Evolutionary conservation across 2,113 vertebrate genomes (phyloP).

Genomic region (Scophthalmus maximus): DNA sequence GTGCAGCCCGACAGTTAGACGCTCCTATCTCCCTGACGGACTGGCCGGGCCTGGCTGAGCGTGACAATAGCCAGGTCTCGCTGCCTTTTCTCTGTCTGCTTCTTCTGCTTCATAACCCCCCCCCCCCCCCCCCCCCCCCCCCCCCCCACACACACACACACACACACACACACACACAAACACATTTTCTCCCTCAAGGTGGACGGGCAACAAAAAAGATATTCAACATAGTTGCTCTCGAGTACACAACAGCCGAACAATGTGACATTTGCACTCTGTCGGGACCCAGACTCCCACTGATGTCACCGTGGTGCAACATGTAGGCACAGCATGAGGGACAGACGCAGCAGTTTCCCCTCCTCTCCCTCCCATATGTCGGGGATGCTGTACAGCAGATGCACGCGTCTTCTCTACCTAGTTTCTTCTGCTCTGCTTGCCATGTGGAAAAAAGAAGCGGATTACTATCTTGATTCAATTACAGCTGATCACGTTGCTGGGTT

Average conservation of each 20-base stretch:
- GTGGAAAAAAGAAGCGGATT: constrained; percentile 64
- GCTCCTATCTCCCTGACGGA: constrained; percentile 77
- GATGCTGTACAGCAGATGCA: constrained; percentile 71
- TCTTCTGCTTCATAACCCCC: constrained; percentile 14
- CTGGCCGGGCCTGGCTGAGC: constrained; percentile 41
- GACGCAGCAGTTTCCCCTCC: constrained; percentile 61
- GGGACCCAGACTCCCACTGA: constrained; percentile 41
- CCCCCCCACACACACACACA: neutral
- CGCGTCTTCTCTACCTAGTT: constrained; percentile 62
- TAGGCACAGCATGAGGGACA: constrained; percentile 63
- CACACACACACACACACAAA: constrained; percentile 28
- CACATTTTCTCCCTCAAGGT: neutral
- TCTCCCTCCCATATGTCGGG: constrained; percentile 70
- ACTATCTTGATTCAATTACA: constrained; percentile 53
- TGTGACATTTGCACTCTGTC: constrained; percentile 25
- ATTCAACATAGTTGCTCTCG: no score
- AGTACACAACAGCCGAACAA: no score
- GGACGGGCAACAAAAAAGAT: neutral
- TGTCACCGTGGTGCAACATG: constrained; percentile 60
- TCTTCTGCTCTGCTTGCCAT: constrained; percentile 72
- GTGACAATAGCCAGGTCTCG: constrained; percentile 75
- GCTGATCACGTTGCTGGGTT: constrained; percentile 41
- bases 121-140: constrained; percentile 13
- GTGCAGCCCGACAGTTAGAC: constrained; percentile 68
- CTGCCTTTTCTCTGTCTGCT: constrained; percentile 55